Base-by-base conservation (phyloP, 2,797 vertebrate genomes). In the Ctenopoma kingsleyae region DNA sequence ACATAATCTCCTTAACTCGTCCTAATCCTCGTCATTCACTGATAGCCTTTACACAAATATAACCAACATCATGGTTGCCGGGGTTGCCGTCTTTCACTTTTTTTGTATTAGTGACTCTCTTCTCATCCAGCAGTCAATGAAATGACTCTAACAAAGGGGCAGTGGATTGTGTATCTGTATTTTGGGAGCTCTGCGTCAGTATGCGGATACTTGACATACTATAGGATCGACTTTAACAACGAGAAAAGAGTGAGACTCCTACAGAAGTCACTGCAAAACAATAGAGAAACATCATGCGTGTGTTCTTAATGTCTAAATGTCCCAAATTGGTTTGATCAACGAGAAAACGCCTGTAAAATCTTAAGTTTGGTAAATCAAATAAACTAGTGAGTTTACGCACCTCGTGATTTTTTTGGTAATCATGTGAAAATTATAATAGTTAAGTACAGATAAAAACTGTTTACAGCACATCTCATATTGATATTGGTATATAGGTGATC, bases 1-100 rank as follows among this genome's bases (percentile, higher is more conserved):
- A 93, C 93, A 92, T 94, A 94, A 94, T 95, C 94, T 95, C 90
- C 94, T 95, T 95, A 95, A 95, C 93, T 94, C 92, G 89, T 92
- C 91, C 91, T 95, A 95, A 95, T 95, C 94, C 94, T 90, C 93
- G 93, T 95, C 93, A 95, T 94, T 95, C 93, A 95, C 90, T 89
- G 93, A 94, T 94, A 94, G 94, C 93, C 93, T 94, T 95, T 93
- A 93, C 93, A 92, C 94, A 94, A 94, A 94, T 93, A 94, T 94
- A 93, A 94, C 93, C 92, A 94, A 94, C 94, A 95, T 94, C 92
- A 92, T 91, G 93, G 94, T 93, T 94, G 92, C 93, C 92, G 73
- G 80, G 93, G 93, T 87, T 93, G 91, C 94, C 90, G 92, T 92
- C 93, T 94, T 94, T 95, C 90, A 90, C 93, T 93, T 92, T 91